A percentile compares a stretch with the other conserved stretches of the same genome.
These are phyloP conservation scores for Gavia stellata DNA, from an alignment of 2,113 vertebrate genomes.

Conservation along the genomic window DNA sequence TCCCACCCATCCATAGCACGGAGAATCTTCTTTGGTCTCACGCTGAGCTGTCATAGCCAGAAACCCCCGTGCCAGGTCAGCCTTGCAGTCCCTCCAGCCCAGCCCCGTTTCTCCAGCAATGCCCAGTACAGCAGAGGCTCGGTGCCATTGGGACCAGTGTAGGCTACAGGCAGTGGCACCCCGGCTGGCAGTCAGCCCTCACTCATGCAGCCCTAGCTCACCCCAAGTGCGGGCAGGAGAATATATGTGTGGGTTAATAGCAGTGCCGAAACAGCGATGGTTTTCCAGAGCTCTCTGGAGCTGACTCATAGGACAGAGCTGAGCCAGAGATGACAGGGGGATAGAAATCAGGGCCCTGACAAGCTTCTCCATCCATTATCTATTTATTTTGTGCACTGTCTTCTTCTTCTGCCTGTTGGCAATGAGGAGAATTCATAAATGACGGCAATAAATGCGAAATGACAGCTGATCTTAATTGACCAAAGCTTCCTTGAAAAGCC, in stretches of 20 bases:
- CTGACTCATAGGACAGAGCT: constrained; percentile 19
- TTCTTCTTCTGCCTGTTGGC: constrained; percentile 15
- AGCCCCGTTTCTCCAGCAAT: not conserved
- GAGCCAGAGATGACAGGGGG: not conserved
- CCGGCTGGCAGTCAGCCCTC: not conserved
- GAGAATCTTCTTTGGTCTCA: not conserved
- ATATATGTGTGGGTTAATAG: not conserved
- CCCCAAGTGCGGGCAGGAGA: not conserved
- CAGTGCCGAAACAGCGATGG: accelerated
- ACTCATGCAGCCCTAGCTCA: not conserved
- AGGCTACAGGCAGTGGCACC: not conserved
- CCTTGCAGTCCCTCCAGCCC: not conserved
- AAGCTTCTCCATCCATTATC: not conserved
- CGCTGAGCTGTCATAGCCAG: not conserved
- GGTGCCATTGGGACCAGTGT: not conserved
- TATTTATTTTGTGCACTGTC: not conserved
- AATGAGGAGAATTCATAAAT: not conserved
- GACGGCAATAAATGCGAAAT: not conserved
- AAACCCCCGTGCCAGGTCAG: not conserved
- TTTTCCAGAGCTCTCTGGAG: not conserved
- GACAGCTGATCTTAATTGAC: not conserved
- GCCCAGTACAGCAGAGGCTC: not conserved
- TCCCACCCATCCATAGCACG: accelerated
- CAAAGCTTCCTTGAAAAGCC: not conserved
- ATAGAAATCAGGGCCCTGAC: not conserved